These are phyloP conservation scores for Garrulus glandarius DNA, from an alignment of 2,797 vertebrate genomes.

Conservation along the genomic window DNA sequence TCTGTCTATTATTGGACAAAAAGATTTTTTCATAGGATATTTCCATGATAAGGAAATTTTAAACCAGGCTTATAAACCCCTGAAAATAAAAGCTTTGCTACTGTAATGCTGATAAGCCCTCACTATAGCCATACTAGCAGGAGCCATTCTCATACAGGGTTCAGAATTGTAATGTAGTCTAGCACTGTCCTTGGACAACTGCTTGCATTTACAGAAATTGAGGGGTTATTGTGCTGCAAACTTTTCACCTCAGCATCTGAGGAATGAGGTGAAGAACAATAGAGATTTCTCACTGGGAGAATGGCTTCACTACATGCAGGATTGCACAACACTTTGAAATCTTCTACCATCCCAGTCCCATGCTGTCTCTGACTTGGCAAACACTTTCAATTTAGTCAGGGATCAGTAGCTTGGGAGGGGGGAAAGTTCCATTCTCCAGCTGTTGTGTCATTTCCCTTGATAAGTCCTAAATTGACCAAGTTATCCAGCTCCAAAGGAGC, in stretches of 20 bases:
- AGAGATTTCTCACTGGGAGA: constrained; percentile 26
- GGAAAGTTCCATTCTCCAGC: constrained; percentile 70
- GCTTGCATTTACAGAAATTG: constrained; percentile 57
- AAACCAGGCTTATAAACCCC: not conserved
- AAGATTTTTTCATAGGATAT: not conserved
- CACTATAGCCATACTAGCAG: not conserved
- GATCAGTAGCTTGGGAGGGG: constrained; percentile 58
- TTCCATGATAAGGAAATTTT: not conserved
- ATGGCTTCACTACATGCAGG: constrained; percentile 39
- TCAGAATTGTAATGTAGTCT: not conserved
- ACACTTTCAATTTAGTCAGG: constrained; percentile 72
- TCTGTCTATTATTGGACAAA: not conserved
- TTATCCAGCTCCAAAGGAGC: constrained; percentile 77
- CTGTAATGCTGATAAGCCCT: not conserved
- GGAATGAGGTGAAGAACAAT: constrained; percentile 61
- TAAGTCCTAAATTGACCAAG: constrained; percentile 80
- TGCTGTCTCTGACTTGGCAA: constrained; percentile 64
- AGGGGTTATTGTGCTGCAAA: constrained; percentile 54
- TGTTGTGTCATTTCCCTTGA: constrained; percentile 80
- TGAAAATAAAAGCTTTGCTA: constrained; percentile 10
- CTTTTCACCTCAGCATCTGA: constrained; percentile 40
- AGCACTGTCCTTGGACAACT: constrained; percentile 27
- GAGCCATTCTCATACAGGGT: not conserved
- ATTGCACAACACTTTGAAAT: constrained; percentile 65
- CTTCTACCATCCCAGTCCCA: constrained; percentile 45